These are phyloP conservation scores for Odontocolon sp. DNA, from an alignment of 2,888 invertebrate genomes.

Conservation along the genomic window DNA sequence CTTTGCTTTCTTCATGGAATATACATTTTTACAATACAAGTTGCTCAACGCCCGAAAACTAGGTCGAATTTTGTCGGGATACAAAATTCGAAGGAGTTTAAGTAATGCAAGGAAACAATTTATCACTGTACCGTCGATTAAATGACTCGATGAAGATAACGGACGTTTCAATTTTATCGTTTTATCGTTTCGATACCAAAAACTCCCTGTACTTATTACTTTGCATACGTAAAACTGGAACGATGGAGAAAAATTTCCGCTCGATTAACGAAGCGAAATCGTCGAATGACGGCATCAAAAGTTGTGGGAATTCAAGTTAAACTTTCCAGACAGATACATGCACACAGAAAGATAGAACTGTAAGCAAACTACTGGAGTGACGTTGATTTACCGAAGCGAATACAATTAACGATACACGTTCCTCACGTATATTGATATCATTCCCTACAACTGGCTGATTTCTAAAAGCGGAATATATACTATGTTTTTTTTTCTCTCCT, in stretches of 20 bases:
- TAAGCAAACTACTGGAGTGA: slow-evolving; percentile 49
- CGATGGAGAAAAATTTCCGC: slow-evolving; percentile 45
- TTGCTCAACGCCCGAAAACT: slow-evolving; percentile 32
- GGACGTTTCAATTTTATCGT: slow-evolving; percentile 51
- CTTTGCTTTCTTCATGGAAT: slow-evolving; percentile 30
- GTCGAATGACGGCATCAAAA: slow-evolving; percentile 55
- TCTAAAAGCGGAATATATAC: slow-evolving; percentile 50
- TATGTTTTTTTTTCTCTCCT: slow-evolving; percentile 2
- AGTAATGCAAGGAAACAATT: slow-evolving; percentile 30
- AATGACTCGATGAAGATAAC: slow-evolving; percentile 49
- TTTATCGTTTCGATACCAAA: slow-evolving; percentile 41
- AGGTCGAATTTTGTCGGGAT: slow-evolving; percentile 19
- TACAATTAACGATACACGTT: slow-evolving; percentile 59
- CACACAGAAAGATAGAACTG: slow-evolving; percentile 12
- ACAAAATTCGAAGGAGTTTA: slow-evolving; percentile 12
- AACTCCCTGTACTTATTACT: slow-evolving; percentile 26
- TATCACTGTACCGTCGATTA: slow-evolving; percentile 32
- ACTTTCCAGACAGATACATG: slow-evolving; percentile 54
- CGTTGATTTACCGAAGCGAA: slow-evolving; percentile 57
- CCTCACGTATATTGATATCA: slow-evolving; percentile 49
- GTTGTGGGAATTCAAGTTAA: slow-evolving; percentile 28
- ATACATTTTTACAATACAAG: slow-evolving; percentile 66
- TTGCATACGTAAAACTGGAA: slow-evolving; percentile 19
- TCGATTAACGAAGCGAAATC: slow-evolving; percentile 50
- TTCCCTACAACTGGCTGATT: slow-evolving; percentile 13